phyloP scores from a whole-genome alignment of 2,113 vertebrate genomes.

The Mola mola region DNA sequence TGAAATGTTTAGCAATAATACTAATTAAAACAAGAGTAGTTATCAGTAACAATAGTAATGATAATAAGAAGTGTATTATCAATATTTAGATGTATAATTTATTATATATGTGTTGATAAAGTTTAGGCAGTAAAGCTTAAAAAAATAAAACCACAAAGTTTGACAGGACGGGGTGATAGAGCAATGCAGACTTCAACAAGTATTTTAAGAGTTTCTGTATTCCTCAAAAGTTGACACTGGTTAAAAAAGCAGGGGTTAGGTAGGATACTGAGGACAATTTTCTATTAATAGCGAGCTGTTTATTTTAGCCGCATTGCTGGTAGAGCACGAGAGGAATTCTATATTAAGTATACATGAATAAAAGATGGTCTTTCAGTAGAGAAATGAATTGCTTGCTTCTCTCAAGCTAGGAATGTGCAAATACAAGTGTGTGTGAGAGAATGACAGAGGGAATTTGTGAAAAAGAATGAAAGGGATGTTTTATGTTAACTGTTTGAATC shows the following conservation, averaged over 20 bases:
- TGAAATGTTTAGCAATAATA: too few relatives aligned
- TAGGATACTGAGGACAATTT: conserved; percentile 18
- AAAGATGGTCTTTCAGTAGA: conserved; percentile 47
- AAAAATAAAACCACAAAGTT: too few relatives aligned
- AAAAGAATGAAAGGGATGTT: neutral
- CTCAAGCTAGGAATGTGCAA: conserved; percentile 15
- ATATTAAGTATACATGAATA: conserved; percentile 60
- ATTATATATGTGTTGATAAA: too few relatives aligned
- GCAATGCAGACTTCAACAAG: too few relatives aligned
- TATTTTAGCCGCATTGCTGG: conserved; percentile 47
- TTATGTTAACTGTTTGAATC: neutral
- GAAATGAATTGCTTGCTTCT: conserved; percentile 30
- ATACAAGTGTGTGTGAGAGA: conserved; percentile 7
- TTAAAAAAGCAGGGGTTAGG: neutral
- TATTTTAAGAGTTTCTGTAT: too few relatives aligned
- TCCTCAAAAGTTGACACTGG: conserved; percentile 42
- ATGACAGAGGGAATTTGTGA: too few relatives aligned
- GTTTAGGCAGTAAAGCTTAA: too few relatives aligned
- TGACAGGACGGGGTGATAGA: too few relatives aligned
- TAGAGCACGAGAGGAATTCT: conserved; percentile 36
- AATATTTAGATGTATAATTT: too few relatives aligned
- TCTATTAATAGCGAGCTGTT: conserved; percentile 72
- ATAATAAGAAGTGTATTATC: too few relatives aligned
- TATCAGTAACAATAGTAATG: too few relatives aligned
- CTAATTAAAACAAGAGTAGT: too few relatives aligned